Evolutionary conservation across 2,888 invertebrate species (phyloP), one percentile per base, ranked within the genome.

Genomic region (Cryptocephalus moraei): DNA sequence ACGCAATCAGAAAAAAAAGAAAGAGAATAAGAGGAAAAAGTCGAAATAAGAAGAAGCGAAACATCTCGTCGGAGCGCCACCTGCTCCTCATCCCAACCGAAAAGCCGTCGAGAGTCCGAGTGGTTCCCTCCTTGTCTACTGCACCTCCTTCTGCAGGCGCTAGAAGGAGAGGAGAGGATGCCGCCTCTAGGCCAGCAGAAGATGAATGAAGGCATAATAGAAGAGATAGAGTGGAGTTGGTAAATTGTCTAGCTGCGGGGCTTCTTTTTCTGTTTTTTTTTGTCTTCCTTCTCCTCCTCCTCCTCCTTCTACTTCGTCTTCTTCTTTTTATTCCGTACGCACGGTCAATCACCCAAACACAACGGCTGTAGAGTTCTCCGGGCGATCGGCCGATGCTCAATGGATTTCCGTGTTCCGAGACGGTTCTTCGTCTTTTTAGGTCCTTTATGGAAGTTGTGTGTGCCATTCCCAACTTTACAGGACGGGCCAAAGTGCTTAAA

Each of bases 321-420:
- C 11, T 11, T 36, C 41, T 56, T 60, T 59, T 57, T 54, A 56
- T 52, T 11, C 36, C 36, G 36, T 36, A 36, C 12, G 13, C 31
- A 41, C 55, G 57, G 59, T 60, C 60, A 59, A 55, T 56, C 57
- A 60, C 60, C 59, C 51, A 52, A 49, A 48, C 36, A 36, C 36
- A 36, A 36, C 36, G n/a, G 36, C 12, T 11, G 36, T 36, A n/a
- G 36, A n/a, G 12, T 36, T 6, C 36, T 36, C 36, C 41, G 31
- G 57, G 57, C 56, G 33, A 46, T 46, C 32, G 48, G 55, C 50
- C 49, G 54, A 53, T 54, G 53, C 54, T 58, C 55, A 58, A 56
- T 54, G 51, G 53, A 54, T 56, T 57, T 57, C 58, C 54, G 55
- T 41, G 38, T 46, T 46, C 54, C 22, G 22, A 22, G 22, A 22